Evolutionary conservation across 2,113 vertebrate species (phyloP), one percentile per base, ranked within the genome.

Genomic region (rat (Rattus norvegicus)): DNA sequence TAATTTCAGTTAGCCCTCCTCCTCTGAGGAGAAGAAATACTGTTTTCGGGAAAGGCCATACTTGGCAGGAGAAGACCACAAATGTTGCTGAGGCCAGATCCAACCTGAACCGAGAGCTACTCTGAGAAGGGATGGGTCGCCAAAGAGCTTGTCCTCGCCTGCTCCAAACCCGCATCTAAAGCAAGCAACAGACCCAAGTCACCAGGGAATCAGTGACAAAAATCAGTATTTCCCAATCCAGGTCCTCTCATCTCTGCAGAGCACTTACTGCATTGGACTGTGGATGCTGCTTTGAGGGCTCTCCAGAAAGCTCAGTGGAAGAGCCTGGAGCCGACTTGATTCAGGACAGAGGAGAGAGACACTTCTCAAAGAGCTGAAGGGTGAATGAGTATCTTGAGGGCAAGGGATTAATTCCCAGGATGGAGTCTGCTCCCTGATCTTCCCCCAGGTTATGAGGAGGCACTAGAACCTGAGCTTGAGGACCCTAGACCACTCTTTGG

Each of bases 211-310:
- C 24, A 30, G 59, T 10, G 59, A 39, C 24, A 39, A n/a, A 43
- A 20, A 43, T 3, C 26, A 30, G 49, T 17, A 9, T 87, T 36
- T 30, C 2, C 0, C 4, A 67, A 20, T 39, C 24, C 43, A 0
- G 0, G 19, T 22, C 11, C 36, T 93, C 47, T 65, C 4, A 52
- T 92, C 52, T 80, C 10, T n/a, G 36, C 17, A 7, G 10, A 28
- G 26, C 59, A 36, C 43, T 1, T 1, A 2, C 63, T 36, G 72
- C 14, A 1, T 22, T 0, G 0, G 47, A 4, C 5, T 20, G 52
- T 28, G 54, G 33, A 16, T 9, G 2, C 63, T 4, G 14, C 3
- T 22, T 2, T 0, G 36, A 0, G 9, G 17, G 9, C 47, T 30
- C 36, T 28, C 7, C 61, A 39, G 65, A 47, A 43, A 69, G 52